A percentile compares a stretch with the other conserved stretches of the same genome.
Evolutionary conservation across 2,113 vertebrate species (phyloP).

Genomic region (Microcebus ravelobensis): DNA sequence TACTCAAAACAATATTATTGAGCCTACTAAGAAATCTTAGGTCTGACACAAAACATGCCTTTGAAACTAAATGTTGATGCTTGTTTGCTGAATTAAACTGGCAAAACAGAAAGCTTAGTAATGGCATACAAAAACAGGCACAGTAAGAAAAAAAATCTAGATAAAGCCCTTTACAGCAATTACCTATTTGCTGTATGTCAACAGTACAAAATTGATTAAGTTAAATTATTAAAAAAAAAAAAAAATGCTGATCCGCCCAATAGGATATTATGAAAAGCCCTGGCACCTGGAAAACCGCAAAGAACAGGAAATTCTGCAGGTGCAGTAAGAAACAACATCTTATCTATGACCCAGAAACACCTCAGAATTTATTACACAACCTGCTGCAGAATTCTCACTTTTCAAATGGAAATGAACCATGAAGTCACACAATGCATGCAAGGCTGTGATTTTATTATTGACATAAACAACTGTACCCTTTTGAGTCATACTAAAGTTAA

Average conservation of each 20-base stretch:
- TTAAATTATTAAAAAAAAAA: slow-evolving; percentile 12
- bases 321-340: slow-evolving; percentile 60
- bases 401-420: slow-evolving; percentile 68
- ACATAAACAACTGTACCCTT: slow-evolving; percentile 46
- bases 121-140: background rate
- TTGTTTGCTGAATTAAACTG: slow-evolving; percentile 36
- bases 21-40: slow-evolving; percentile 49
- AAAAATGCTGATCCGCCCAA: slow-evolving; percentile 57
- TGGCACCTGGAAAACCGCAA: slow-evolving; percentile 57
- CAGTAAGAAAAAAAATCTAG: background rate
- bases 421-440: slow-evolving; percentile 36
- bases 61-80: slow-evolving; percentile 21
- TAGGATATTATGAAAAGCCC: background rate
- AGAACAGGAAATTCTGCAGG: slow-evolving; percentile 54
- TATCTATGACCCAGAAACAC: slow-evolving; percentile 69
- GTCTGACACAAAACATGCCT: slow-evolving; percentile 16
- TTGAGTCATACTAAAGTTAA: slow-evolving; percentile 22
- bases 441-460: slow-evolving; percentile 34
- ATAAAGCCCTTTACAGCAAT: slow-evolving; percentile 10
- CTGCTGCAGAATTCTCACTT: slow-evolving; percentile 18
- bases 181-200: background rate
- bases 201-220: slow-evolving; percentile 62
- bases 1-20: slow-evolving; percentile 25
- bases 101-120: slow-evolving; percentile 40
- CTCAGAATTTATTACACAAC: slow-evolving; percentile 65